Base-by-base conservation (phyloP, 2,113 vertebrate species). In the Lichenostomus cassidix region DNA sequence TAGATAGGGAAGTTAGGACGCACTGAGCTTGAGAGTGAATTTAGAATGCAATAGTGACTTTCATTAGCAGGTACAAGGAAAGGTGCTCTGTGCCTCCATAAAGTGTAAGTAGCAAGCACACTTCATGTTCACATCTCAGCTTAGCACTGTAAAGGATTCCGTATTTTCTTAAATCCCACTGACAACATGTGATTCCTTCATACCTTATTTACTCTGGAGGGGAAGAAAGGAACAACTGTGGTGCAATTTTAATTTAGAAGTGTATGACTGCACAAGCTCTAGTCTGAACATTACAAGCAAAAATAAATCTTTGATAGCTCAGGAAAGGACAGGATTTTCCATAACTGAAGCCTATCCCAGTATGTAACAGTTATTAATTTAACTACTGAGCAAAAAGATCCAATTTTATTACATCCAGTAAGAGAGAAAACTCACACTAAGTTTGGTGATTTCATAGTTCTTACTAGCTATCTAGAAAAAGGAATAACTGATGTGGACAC, bases 181-280 rank as follows among this genome's bases (percentile, higher is more conserved):
- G 58, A 47, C 31, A 52, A 44, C 49, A 55, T 68, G 27, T 15
- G 18, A 59, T 81, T 70, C 64, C 16, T 77, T 91, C 15, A 21
- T 67, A 41, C 37, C 28, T 77, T 65, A 37, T 83, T 95, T 91
- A 70, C 42, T 62, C 42, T 0, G 0, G 22, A 60, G 24, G 8
- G 67, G 29, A 74, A 59, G 24, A 50, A 65, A 37, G 23, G 11
- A 55, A 50, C 59, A 78, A 35, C 35, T 63, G 50, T 70, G 73
- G 87, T 89, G 55, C 84, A 80, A 71, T 87, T 91, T 94, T 87
- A 89, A 75, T 96, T 91, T 70, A 91, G 39, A 91, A 89, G 42
- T 42, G 12, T 42, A 49, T 22, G 50, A 37, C 39, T 37, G 64
- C 64, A 59, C 27, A 89, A 75, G 18, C 21, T 89, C 12, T 31